Evolutionary conservation across 2,888 invertebrate species (phyloP).

Genomic region (Cerceris ruficornis): DNA sequence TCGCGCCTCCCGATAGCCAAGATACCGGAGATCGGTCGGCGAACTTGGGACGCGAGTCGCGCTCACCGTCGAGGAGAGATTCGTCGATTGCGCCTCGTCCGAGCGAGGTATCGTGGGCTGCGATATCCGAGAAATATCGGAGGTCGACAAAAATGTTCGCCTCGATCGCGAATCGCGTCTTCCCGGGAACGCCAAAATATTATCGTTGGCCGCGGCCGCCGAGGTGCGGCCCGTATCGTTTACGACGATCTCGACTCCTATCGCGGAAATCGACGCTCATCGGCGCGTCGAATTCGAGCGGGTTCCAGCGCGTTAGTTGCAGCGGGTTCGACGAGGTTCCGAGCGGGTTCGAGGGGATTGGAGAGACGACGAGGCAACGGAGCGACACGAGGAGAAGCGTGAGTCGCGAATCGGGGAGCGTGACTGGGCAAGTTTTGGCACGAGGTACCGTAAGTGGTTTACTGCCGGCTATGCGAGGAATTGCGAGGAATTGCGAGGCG

Average conservation of each 20-base stretch:
- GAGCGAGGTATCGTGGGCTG: slow-evolving; percentile 37
- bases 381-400: background rate
- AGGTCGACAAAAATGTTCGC: slow-evolving; percentile 10
- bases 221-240: no score
- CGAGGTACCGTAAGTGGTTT: slow-evolving; percentile 60
- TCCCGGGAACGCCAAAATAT: no score
- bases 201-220: no score
- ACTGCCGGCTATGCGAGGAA: slow-evolving; percentile 57
- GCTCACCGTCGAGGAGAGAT: slow-evolving; percentile 18
- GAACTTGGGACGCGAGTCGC: no score
- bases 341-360: no score
- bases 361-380: background rate
- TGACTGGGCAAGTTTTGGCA: slow-evolving; percentile 62
- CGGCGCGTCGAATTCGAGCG: no score
- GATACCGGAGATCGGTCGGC: no score
- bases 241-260: no score
- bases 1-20: no score
- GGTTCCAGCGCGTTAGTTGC: background rate
- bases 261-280: no score
- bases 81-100: slow-evolving; percentile 32
- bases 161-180: background rate
- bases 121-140: slow-evolving; percentile 50
- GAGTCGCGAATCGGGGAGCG: slow-evolving; percentile 31
- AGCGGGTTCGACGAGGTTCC: background rate
- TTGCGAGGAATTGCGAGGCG: slow-evolving; percentile 37